Conservation (phyloP, 2,113 vertebrate species). For the Fulica atra region DNA sequence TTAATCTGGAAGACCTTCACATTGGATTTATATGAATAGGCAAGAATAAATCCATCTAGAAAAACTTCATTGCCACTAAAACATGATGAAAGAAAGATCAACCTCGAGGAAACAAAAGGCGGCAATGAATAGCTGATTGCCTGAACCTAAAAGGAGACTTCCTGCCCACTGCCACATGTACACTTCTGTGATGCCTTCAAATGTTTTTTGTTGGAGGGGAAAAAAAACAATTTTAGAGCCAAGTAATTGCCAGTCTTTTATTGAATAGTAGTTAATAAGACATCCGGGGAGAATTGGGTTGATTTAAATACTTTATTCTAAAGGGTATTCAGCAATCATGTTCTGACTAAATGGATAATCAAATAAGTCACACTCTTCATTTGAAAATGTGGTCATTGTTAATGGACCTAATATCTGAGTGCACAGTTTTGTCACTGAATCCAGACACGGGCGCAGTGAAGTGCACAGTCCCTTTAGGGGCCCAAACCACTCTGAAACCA, state of each 20-base stretch:
- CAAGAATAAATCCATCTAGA: not conserved
- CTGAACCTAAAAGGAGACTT: not conserved
- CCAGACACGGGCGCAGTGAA: not conserved
- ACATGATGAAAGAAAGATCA: not conserved
- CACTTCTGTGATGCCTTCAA: not conserved
- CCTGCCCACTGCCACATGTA: not conserved
- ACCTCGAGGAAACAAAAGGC: not conserved
- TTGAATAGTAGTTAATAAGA: slow-evolving; percentile 8
- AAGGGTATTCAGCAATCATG: not conserved
- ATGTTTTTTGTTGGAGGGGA: not conserved
- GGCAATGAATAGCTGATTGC: not conserved
- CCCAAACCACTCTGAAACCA: not conserved
- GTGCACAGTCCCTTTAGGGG: not conserved
- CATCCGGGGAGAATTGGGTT: slow-evolving; percentile 1
- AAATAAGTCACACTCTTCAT: slow-evolving; percentile 26
- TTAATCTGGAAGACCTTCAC: not conserved
- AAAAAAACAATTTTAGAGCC: not conserved
- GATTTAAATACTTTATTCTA: slow-evolving; percentile 38
- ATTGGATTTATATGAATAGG: not conserved
- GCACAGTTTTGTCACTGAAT: not conserved
- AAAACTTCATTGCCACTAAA: not conserved
- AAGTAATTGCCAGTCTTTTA: slow-evolving; percentile 23
- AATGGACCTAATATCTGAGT: not conserved
- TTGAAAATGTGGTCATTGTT: not conserved
- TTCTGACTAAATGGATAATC: slow-evolving; percentile 38